These are phyloP conservation scores for Pycnomerus fuliginosus DNA, from an alignment of 2,888 invertebrate genomes.

Conservation along the genomic window DNA sequence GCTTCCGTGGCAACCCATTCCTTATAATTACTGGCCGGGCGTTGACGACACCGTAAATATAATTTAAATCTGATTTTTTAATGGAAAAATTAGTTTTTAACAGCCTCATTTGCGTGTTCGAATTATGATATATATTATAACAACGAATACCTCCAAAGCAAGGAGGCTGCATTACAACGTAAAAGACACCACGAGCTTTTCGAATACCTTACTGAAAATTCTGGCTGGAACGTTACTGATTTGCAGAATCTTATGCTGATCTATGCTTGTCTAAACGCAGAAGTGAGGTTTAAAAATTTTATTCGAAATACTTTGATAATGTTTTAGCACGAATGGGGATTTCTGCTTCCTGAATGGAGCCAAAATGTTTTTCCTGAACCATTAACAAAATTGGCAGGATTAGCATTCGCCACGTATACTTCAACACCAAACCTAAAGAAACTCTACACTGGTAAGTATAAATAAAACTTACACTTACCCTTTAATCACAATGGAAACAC, in stretches of 20 bases:
- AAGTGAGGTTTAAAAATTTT: constrained; percentile 54
- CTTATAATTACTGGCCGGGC: constrained; percentile 66
- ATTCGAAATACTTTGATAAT: too few species aligned
- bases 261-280: constrained; percentile 61
- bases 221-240: constrained; percentile 55
- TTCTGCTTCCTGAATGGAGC: constrained; percentile 50
- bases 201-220: constrained; percentile 53
- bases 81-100: constrained; percentile 21
- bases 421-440: constrained; percentile 38
- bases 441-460: too few species aligned
- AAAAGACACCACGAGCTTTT: constrained; percentile 53
- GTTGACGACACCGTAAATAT: constrained; percentile 27
- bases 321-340: constrained; percentile 39
- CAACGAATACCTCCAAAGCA: constrained; percentile 29
- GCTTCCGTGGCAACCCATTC: constrained; percentile 73
- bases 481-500: too few species aligned
- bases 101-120: constrained; percentile 31
- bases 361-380: constrained; percentile 43
- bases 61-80: constrained; percentile 1
- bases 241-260: constrained; percentile 61
- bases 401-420: constrained; percentile 44
- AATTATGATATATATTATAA: too few species aligned
- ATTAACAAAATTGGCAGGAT: constrained; percentile 38
- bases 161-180: constrained; percentile 52
- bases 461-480: too few species aligned